Evolutionary conservation across 37 sponge, comb jelly and placozoan genomes (phyloP).

Genomic region (Ephydatia muelleri): DNA sequence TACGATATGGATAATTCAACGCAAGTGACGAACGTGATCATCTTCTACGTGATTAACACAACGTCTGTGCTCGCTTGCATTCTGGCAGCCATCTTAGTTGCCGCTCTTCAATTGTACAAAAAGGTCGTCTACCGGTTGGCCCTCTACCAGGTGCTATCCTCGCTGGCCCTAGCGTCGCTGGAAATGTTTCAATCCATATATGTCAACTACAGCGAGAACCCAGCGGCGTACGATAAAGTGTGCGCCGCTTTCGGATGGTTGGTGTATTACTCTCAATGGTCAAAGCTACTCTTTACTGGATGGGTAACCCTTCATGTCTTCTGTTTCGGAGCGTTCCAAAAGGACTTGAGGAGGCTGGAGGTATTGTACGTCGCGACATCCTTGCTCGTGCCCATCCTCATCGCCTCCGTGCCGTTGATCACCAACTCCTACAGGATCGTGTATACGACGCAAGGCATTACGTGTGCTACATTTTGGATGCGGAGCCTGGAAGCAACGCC

Average conservation of each 20-base stretch:
- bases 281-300: background rate
- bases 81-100: background rate
- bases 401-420: background rate
- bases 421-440: background rate
- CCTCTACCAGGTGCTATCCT: background rate
- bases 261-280: background rate
- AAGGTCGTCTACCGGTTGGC: background rate
- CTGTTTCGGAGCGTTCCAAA: background rate
- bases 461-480: background rate
- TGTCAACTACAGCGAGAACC: background rate
- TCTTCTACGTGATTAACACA: background rate
- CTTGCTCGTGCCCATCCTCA: background rate
- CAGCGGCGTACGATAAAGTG: background rate
- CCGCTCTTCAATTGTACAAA: background rate
- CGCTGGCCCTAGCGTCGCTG: background rate
- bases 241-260: background rate
- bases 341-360: background rate
- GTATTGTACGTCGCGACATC: background rate
- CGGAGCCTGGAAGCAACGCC: background rate
- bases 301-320: background rate
- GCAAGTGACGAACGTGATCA: background rate
- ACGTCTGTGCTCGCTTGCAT: background rate
- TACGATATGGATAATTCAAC: background rate
- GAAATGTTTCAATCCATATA: background rate
- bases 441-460: background rate